Conservation (phyloP, 2,888 invertebrate species). For the Tetragnatha montana region DNA sequence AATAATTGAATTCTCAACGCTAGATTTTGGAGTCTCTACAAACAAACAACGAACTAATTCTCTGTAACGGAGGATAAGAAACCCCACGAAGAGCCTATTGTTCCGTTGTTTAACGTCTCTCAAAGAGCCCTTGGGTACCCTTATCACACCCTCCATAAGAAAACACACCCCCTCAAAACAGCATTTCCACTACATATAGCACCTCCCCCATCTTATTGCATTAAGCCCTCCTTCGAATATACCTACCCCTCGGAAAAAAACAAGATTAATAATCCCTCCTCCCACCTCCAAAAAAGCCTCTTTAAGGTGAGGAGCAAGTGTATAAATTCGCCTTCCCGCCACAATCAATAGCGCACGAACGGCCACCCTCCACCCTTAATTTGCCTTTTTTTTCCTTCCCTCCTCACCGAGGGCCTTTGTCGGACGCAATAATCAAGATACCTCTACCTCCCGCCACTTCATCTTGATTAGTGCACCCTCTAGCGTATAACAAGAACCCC, state of each 20-base stretch:
- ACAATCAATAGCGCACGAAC: background rate
- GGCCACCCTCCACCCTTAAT: conserved; percentile 2
- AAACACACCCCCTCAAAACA: too few relatives aligned
- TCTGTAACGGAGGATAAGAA: too few relatives aligned
- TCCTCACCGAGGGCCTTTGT: conserved; percentile 14
- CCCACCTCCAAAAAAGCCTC: background rate
- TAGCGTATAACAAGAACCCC: conserved; percentile 29
- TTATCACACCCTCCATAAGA: too few relatives aligned
- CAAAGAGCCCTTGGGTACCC: too few relatives aligned
- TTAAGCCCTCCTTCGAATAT: background rate
- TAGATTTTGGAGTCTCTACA: too few relatives aligned
- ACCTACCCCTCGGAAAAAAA: background rate
- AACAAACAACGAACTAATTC: too few relatives aligned
- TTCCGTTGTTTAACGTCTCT: too few relatives aligned
- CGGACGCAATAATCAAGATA: conserved; percentile 40
- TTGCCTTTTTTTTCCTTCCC: conserved; percentile 40
- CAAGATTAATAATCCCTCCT: background rate
- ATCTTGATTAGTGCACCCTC: conserved; percentile 51
- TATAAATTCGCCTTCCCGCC: background rate
- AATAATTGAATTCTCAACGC: too few relatives aligned
- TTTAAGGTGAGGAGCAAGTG: background rate
- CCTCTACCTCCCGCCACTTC: conserved; percentile 36
- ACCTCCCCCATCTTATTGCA: background rate
- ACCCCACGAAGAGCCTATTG: too few relatives aligned
- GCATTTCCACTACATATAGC: background rate